A percentile compares a stretch with the other conserved stretches of the same genome.
phyloP scores from a whole-genome alignment of 1,140 invertebrate species.

The Papilio polyxenes region DNA sequence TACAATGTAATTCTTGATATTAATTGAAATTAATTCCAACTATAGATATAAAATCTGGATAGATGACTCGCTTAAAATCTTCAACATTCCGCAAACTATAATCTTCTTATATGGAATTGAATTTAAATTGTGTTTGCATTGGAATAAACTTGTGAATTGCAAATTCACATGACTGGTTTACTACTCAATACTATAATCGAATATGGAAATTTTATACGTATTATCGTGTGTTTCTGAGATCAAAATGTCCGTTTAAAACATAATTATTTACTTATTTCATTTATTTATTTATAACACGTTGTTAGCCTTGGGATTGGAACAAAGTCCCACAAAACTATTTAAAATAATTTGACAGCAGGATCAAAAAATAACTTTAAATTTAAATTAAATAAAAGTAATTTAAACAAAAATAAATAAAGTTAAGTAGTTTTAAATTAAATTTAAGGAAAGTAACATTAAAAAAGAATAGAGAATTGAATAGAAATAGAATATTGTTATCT shows the following conservation, averaged over 20 bases:
- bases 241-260: too few relatives aligned
- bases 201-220: slow-evolving; percentile 1
- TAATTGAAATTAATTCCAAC: neutral
- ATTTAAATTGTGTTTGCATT: slow-evolving; percentile 19
- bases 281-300: too few relatives aligned
- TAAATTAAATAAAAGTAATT: neutral
- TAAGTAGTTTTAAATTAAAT: too few relatives aligned
- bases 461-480: too few relatives aligned
- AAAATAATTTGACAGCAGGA: too few relatives aligned
- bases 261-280: too few relatives aligned
- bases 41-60: neutral
- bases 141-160: slow-evolving; percentile 20
- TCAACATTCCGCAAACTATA: slow-evolving; percentile 14
- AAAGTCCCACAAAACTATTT: neutral
- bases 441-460: too few relatives aligned
- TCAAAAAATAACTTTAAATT: neutral
- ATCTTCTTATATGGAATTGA: slow-evolving; percentile 9
- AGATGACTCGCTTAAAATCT: slow-evolving; percentile 8
- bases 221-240: neutral
- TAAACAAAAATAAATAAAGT: neutral
- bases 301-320: too few relatives aligned
- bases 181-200: slow-evolving; percentile 12
- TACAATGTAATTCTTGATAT: neutral
- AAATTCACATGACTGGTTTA: slow-evolving; percentile 4
- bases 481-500: too few relatives aligned